These are phyloP conservation scores for Asobara japonica DNA, from an alignment of 1,140 invertebrate genomes.

Conservation along the genomic window DNA sequence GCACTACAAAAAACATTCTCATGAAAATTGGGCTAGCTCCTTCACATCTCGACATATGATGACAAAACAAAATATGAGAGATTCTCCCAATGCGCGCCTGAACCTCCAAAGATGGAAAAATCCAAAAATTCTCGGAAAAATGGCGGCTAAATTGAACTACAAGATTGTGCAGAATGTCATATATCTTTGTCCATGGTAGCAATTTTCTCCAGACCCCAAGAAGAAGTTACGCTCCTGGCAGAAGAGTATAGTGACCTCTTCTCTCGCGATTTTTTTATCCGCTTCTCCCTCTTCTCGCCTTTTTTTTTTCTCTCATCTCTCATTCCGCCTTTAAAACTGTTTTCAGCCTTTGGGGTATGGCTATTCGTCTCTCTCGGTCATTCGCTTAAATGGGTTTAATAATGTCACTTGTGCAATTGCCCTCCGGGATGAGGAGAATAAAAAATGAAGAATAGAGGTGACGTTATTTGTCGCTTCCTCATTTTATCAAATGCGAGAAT, in stretches of 20 bases:
- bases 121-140: no score
- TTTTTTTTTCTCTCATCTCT: conserved; percentile 8
- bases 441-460: conserved; percentile 25
- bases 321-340: conserved; percentile 6
- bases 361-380: neutral
- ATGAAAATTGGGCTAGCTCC: no score
- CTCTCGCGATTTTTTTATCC: neutral
- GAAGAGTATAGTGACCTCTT: conserved; percentile 33
- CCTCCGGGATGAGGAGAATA: conserved; percentile 11
- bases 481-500: conserved; percentile 18
- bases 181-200: no score
- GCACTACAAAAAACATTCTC: no score
- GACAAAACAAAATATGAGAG: no score
- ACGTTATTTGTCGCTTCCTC: conserved; percentile 25
- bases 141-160: no score
- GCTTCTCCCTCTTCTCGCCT: neutral
- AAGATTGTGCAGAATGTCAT: no score
- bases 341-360: conserved; percentile 21
- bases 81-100: no score
- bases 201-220: conserved; percentile 11
- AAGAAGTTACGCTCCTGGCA: conserved; percentile 34
- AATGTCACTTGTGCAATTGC: conserved; percentile 37
- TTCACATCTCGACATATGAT: no score
- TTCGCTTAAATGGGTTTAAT: conserved; percentile 34
- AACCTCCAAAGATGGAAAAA: no score